phyloP scores from a whole-genome alignment of 2,888 invertebrate species.

The Morpho helenor region DNA sequence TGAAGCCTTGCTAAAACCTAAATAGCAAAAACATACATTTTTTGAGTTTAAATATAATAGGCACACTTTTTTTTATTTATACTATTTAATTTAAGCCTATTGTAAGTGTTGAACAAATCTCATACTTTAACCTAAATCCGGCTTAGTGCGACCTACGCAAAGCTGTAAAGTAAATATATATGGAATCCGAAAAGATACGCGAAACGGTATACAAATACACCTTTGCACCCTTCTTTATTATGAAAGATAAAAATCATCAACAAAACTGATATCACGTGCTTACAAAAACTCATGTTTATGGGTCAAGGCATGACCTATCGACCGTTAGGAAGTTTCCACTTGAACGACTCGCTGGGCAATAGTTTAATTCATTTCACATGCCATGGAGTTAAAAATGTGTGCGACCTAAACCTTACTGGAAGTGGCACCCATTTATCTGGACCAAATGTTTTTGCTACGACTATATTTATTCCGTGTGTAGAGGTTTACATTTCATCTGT shows the following conservation, averaged over 20 bases:
- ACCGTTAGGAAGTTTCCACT: background rate
- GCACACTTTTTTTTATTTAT: too few species aligned
- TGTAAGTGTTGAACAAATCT: slow-evolving; percentile 3
- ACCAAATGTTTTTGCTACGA: too few species aligned
- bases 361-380: slow-evolving; percentile 2
- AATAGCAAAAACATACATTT: too few species aligned
- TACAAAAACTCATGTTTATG: slow-evolving; percentile 2
- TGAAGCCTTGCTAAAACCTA: too few species aligned
- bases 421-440: too few species aligned
- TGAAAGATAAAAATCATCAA: slow-evolving; percentile 2
- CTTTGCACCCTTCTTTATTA: background rate
- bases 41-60: too few species aligned
- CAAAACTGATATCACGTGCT: background rate
- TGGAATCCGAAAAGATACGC: slow-evolving; percentile 4
- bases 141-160: slow-evolving; percentile 3
- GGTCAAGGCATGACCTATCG: slow-evolving; percentile 4
- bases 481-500: too few species aligned
- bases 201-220: slow-evolving; percentile 1
- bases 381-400: background rate
- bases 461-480: too few species aligned
- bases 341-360: background rate
- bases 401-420: too few species aligned
- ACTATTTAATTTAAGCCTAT: background rate
- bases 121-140: slow-evolving; percentile 6
- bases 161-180: slow-evolving; percentile 5